These are phyloP conservation scores for Coreoperca whiteheadi DNA, from an alignment of 2,113 vertebrate species.

Conservation along the genomic window DNA sequence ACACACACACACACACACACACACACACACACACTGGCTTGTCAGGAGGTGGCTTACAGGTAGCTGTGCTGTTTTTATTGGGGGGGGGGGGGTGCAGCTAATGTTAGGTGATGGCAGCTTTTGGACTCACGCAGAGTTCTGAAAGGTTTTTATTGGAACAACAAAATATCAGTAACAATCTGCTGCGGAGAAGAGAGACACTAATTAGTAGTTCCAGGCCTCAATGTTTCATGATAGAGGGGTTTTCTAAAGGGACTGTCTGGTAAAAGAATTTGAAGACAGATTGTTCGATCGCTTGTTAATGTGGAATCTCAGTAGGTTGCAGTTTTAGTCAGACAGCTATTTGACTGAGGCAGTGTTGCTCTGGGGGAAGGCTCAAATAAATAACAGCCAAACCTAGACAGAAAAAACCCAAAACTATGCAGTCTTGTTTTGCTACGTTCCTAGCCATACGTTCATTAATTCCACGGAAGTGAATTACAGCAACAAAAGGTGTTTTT, in stretches of 20 bases:
- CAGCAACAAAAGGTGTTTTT: too few species aligned
- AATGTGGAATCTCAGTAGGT: slow-evolving; percentile 23
- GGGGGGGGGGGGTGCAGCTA: background rate
- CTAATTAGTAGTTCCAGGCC: slow-evolving; percentile 39
- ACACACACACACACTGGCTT: slow-evolving; percentile 20
- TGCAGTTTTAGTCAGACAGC: slow-evolving; percentile 19
- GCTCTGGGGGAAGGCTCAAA: background rate
- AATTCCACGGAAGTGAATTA: too few species aligned
- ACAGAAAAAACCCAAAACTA: too few species aligned
- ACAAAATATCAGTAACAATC: slow-evolving; percentile 53
- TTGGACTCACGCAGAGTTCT: slow-evolving; percentile 49
- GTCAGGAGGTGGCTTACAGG: slow-evolving; percentile 9
- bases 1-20: slow-evolving; percentile 18
- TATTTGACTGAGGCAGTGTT: slow-evolving; percentile 18
- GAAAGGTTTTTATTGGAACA: slow-evolving; percentile 35
- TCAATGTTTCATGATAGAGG: slow-evolving; percentile 2
- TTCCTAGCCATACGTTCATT: too few species aligned
- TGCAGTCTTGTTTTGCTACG: too few species aligned
- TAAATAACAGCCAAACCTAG: background rate
- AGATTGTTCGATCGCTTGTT: slow-evolving; percentile 30
- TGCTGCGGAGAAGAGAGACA: slow-evolving; percentile 17
- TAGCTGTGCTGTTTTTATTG: slow-evolving; percentile 23
- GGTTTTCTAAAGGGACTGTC: slow-evolving; percentile 30
- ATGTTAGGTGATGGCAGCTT: slow-evolving; percentile 49
- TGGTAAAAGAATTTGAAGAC: slow-evolving; percentile 25